These are phyloP conservation scores for Bufo bufo DNA, from an alignment of 2,113 vertebrate genomes.

Conservation along the genomic window DNA sequence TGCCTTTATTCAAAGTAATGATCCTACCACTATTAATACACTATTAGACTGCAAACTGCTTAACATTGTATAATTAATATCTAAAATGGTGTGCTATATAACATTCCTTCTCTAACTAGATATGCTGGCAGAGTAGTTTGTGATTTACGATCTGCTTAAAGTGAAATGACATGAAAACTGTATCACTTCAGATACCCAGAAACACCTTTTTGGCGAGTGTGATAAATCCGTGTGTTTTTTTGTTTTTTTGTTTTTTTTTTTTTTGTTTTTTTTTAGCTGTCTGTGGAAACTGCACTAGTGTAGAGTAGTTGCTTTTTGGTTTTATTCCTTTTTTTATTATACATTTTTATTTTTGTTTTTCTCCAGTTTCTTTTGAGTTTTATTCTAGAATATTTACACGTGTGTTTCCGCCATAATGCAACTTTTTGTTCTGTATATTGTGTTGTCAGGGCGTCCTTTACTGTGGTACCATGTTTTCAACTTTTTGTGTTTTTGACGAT, in stretches of 20 bases:
- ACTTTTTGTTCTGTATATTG: conserved; percentile 35
- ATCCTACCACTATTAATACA: conserved; percentile 32
- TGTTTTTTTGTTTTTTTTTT: not conserved
- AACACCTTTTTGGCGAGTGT: not conserved
- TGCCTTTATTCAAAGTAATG: not conserved
- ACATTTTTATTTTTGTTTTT: conserved; percentile 18
- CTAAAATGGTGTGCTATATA: conserved; percentile 11
- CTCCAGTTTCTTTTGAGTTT: conserved; percentile 9
- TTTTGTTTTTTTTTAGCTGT: not conserved
- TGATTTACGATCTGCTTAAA: not conserved
- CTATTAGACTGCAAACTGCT: not conserved
- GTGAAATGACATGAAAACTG: not conserved
- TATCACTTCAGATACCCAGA: not conserved
- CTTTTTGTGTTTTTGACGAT: conserved; percentile 24
- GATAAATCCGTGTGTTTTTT: not conserved
- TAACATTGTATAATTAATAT: not conserved
- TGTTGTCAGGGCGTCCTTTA: conserved; percentile 36
- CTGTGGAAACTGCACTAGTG: conserved; percentile 34
- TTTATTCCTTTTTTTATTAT: conserved; percentile 46
- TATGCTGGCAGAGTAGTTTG: not conserved
- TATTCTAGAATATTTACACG: conserved; percentile 35
- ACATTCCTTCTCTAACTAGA: conserved; percentile 50
- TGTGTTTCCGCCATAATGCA: conserved; percentile 19
- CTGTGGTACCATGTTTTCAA: conserved; percentile 49
- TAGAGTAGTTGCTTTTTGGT: conserved; percentile 24